Percentiles rank a stretch among this genome's conserved stretches.
These are phyloP conservation scores for Amazona vittata DNA, from an alignment of 2,113 vertebrate genomes.

Conservation along the genomic window DNA sequence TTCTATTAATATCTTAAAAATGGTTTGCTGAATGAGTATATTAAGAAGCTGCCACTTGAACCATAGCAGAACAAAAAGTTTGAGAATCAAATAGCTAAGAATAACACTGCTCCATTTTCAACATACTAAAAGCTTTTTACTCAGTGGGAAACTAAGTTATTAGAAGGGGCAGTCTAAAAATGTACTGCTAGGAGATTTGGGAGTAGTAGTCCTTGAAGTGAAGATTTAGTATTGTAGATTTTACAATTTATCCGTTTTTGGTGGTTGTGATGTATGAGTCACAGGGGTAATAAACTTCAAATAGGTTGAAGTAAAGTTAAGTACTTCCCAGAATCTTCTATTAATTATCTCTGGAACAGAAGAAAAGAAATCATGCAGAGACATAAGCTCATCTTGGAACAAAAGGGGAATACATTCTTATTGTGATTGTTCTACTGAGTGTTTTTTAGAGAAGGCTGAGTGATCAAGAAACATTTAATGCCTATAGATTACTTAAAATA, in stretches of 20 bases:
- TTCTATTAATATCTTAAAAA: conserved; percentile 47
- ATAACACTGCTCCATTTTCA: conserved; percentile 68
- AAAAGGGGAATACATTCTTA: conserved; percentile 46
- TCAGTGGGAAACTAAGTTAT: conserved; percentile 73
- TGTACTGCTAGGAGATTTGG: conserved; percentile 72
- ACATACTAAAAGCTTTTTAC: conserved; percentile 72
- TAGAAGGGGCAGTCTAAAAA: conserved; percentile 74
- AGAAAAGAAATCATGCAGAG: conserved; percentile 75
- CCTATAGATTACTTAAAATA: conserved; percentile 19
- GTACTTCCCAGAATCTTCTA: conserved; percentile 69
- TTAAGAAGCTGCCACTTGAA: conserved; percentile 45
- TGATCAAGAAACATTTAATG: conserved; percentile 46
- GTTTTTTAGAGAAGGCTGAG: conserved; percentile 27
- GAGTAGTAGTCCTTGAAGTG: conserved; percentile 70
- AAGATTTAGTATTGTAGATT: conserved; percentile 74
- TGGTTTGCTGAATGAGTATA: background rate
- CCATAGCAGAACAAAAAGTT: conserved; percentile 55
- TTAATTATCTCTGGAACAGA: conserved; percentile 74
- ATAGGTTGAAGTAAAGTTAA: conserved; percentile 75
- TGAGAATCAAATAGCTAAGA: conserved; percentile 65
- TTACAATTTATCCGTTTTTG: conserved; percentile 77
- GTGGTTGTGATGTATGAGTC: conserved; percentile 69
- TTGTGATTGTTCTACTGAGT: background rate
- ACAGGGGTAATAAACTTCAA: conserved; percentile 78
- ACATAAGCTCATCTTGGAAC: conserved; percentile 57